phyloP scores from a whole-genome alignment of 1,140 invertebrate genomes.

The Pseudomyrmex pallidus region DNA sequence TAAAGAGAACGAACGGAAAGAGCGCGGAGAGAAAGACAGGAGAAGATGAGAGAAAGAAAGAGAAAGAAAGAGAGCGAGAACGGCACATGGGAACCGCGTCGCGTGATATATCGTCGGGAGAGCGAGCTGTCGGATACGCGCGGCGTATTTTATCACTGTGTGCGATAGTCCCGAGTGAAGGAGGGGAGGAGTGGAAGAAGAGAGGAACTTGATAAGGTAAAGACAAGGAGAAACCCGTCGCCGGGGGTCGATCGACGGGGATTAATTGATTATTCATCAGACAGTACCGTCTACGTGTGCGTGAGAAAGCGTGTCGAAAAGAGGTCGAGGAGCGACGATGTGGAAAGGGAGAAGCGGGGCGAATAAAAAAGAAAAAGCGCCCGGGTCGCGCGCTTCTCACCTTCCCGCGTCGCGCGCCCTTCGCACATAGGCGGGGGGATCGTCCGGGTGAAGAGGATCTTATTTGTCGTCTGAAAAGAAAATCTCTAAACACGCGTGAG shows the following conservation, averaged over 20 bases:
- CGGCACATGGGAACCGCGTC: neutral
- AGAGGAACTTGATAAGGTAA: neutral
- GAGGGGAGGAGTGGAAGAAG: too few species aligned
- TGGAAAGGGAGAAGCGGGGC: neutral
- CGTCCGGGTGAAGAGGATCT: neutral
- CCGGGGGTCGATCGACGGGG: neutral
- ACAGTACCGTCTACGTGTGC: neutral
- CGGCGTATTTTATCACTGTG: neutral
- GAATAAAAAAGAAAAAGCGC: neutral
- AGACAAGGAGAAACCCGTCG: slow-evolving; percentile 2
- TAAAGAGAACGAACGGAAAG: slow-evolving; percentile 34
- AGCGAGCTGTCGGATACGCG: neutral
- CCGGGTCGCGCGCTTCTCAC: neutral
- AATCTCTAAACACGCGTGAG: neutral
- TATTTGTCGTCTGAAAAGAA: slow-evolving; percentile 5
- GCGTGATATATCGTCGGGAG: slow-evolving; percentile 19
- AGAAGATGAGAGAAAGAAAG: too few species aligned
- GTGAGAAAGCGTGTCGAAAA: slow-evolving; percentile 20
- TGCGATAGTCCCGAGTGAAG: neutral
- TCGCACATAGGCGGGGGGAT: neutral
- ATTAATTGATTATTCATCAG: slow-evolving; percentile 27
- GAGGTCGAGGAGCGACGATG: neutral
- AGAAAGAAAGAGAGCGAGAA: too few species aligned
- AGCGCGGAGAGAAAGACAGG: slow-evolving; percentile 8
- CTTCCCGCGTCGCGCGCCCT: neutral